phyloP scores from a whole-genome alignment of 2,888 invertebrate genomes.

The Salpingus planirostris region DNA sequence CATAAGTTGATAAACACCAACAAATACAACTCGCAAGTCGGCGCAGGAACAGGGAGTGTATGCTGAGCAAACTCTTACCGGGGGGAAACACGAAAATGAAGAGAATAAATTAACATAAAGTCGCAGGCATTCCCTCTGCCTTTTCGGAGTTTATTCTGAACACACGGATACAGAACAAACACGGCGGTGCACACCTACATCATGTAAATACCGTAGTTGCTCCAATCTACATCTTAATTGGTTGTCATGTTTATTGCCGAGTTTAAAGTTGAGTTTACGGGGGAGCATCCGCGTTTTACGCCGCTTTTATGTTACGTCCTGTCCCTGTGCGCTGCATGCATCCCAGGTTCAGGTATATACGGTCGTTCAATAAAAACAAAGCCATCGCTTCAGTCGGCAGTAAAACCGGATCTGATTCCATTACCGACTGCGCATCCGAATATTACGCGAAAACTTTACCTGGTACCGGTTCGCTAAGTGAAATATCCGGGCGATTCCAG shows the following conservation, averaged over 20 bases:
- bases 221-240: slow-evolving; percentile 44
- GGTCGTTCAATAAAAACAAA: slow-evolving; percentile 11
- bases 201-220: slow-evolving; percentile 39
- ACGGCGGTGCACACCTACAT: slow-evolving; percentile 36
- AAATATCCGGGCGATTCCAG: no score
- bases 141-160: slow-evolving; percentile 38
- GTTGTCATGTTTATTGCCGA: slow-evolving; percentile 42
- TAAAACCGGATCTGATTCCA: slow-evolving; percentile 8
- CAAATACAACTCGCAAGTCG: slow-evolving; percentile 20
- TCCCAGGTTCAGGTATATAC: slow-evolving; percentile 9
- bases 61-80: slow-evolving; percentile 26
- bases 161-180: slow-evolving; percentile 37
- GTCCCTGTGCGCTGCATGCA: slow-evolving; percentile 6
- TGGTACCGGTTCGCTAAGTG: no score
- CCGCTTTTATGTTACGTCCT: slow-evolving; percentile 16
- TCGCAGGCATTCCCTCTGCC: slow-evolving; percentile 30
- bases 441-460: no score
- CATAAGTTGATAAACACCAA: slow-evolving; percentile 25
- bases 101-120: slow-evolving; percentile 40
- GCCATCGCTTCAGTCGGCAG: slow-evolving; percentile 8
- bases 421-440: slow-evolving; percentile 5
- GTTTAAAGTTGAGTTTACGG: slow-evolving; percentile 31
- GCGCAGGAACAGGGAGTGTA: slow-evolving; percentile 23
- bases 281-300: slow-evolving; percentile 18
- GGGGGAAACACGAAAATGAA: slow-evolving; percentile 35